Conservation (phyloP, 2,113 vertebrate species). For the Myodes glareolus region DNA sequence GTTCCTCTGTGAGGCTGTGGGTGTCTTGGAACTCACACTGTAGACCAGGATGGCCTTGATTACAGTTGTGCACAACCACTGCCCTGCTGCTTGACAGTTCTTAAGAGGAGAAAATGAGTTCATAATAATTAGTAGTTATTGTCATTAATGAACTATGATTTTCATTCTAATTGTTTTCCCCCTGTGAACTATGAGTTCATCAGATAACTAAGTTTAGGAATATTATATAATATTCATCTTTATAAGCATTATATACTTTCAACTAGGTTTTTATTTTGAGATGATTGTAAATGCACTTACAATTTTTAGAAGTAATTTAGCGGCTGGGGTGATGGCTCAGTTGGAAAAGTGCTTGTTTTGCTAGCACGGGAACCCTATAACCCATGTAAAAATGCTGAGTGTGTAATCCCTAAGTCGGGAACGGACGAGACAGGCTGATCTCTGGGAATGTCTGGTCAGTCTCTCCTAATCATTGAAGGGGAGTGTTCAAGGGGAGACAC, state of each 20-base stretch:
- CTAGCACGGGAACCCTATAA: not conserved
- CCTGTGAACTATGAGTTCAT: not conserved
- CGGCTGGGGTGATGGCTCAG: not conserved
- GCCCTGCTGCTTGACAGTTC: not conserved
- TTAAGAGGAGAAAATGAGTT: conserved; percentile 29
- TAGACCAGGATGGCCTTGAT: not conserved
- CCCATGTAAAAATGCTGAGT: not conserved
- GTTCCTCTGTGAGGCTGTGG: not conserved
- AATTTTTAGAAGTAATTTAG: not conserved
- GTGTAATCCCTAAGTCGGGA: not conserved
- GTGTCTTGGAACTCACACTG: not conserved
- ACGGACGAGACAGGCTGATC: not conserved
- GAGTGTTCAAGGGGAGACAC: not conserved
- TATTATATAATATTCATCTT: not conserved
- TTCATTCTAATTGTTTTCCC: conserved; percentile 18
- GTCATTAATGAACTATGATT: not conserved
- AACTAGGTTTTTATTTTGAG: not conserved
- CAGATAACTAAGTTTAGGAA: not conserved
- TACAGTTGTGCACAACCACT: not conserved
- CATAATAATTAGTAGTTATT: not conserved
- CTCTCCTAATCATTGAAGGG: not conserved
- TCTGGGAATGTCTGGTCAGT: not conserved
- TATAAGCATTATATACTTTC: conserved; percentile 5
- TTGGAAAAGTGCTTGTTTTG: not conserved
- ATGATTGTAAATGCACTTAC: not conserved